Percentiles rank a stretch among this genome's conserved stretches.
phyloP scores from a whole-genome alignment of 1,140 invertebrate species.

The Psilanteris sp. region DNA sequence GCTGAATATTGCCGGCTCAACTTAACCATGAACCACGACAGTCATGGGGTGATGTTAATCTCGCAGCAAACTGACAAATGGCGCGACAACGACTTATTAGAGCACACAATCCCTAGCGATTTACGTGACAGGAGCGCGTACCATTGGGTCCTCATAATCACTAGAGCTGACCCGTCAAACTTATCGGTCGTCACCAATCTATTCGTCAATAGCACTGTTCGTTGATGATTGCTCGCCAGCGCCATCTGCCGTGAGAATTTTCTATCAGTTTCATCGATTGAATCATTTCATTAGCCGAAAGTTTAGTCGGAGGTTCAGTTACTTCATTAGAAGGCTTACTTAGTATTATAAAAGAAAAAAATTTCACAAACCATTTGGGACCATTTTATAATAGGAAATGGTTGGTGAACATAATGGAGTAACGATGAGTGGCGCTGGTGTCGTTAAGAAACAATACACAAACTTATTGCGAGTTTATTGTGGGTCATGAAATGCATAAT shows the following conservation, averaged over 20 bases:
- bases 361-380: too few relatives aligned
- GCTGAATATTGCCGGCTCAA: slow-evolving; percentile 40
- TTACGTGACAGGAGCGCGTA: slow-evolving; percentile 45
- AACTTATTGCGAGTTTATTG: too few relatives aligned
- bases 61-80: slow-evolving; percentile 59
- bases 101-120: slow-evolving; percentile 51
- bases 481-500: too few relatives aligned
- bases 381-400: too few relatives aligned
- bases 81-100: slow-evolving; percentile 59
- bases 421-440: too few relatives aligned
- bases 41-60: slow-evolving; percentile 52
- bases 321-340: too few relatives aligned
- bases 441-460: too few relatives aligned
- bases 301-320: too few relatives aligned
- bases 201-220: slow-evolving; percentile 25
- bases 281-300: slow-evolving; percentile 28
- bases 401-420: too few relatives aligned
- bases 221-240: slow-evolving; percentile 27
- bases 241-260: slow-evolving; percentile 19
- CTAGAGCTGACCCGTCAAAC: slow-evolving; percentile 33
- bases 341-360: too few relatives aligned
- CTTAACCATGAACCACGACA: slow-evolving; percentile 38
- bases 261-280: slow-evolving; percentile 17
- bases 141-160: slow-evolving; percentile 38
- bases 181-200: slow-evolving; percentile 49